These are phyloP conservation scores for Antheraea mylitta DNA, from an alignment of 1,140 invertebrate species.

Conservation along the genomic window DNA sequence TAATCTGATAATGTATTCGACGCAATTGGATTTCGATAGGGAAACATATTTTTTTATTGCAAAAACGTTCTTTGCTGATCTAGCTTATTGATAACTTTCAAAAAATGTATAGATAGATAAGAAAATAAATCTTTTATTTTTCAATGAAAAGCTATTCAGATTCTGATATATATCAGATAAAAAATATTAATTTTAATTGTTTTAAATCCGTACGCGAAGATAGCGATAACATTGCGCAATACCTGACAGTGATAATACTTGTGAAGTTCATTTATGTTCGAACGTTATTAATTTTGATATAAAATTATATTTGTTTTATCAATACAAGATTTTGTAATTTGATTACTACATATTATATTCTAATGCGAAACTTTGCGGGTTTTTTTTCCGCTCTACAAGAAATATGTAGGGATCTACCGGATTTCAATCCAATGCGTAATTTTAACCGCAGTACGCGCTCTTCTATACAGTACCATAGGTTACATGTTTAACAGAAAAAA, in stretches of 20 bases:
- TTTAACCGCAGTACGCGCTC: too few species aligned
- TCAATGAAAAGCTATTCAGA: not conserved
- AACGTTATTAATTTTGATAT: not conserved
- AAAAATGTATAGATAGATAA: not conserved
- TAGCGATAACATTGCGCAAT: not conserved
- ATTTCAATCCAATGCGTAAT: too few species aligned
- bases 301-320: too few species aligned
- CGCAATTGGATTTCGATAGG: not conserved
- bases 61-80: not conserved
- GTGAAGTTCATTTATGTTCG: not conserved
- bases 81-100: not conserved
- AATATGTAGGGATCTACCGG: too few species aligned
- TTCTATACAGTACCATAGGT: too few species aligned
- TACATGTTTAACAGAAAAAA: too few species aligned
- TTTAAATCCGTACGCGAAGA: not conserved
- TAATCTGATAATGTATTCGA: not conserved
- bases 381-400: too few species aligned
- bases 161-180: not conserved
- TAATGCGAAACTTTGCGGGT: too few species aligned
- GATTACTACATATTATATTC: too few species aligned
- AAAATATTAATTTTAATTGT: not conserved
- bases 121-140: not conserved
- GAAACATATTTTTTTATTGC: too few species aligned
- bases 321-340: too few species aligned
- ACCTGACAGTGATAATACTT: not conserved